Percentiles rank a stretch among this genome's conserved stretches.
phyloP scores from a whole-genome alignment of 2,888 invertebrate genomes.

The Globia sparganii region DNA sequence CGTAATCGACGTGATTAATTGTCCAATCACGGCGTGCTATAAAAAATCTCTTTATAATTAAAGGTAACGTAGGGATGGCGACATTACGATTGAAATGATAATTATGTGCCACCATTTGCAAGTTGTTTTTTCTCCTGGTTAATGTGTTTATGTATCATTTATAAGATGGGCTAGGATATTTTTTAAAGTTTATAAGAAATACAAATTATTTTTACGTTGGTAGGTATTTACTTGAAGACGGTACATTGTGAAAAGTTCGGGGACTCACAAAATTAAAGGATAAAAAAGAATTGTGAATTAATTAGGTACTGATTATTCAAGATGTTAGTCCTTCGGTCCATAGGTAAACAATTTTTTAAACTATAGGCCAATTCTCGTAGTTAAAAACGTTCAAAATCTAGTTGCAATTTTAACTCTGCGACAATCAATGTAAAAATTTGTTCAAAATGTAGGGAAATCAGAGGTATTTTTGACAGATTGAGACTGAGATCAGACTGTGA shows the following conservation, averaged over 20 bases:
- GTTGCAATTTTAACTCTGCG: no score
- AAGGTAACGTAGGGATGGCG: conserved; percentile 46
- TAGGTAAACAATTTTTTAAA: neutral
- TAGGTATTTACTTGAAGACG: no score
- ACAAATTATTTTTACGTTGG: neutral
- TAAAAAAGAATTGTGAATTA: neutral
- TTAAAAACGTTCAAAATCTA: neutral
- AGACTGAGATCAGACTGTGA: neutral
- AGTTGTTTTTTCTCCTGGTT: neutral
- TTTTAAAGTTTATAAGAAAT: neutral
- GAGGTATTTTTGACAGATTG: no score
- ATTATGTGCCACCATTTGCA: conserved; percentile 9
- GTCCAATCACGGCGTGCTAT: conserved; percentile 71
- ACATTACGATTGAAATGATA: conserved; percentile 34
- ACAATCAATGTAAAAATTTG: no score
- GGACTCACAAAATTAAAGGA: neutral
- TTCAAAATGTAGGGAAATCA: neutral
- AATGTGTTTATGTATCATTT: neutral
- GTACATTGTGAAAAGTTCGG: neutral
- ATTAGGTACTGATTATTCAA: neutral
- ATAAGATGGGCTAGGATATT: neutral
- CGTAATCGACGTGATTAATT: conserved; percentile 81
- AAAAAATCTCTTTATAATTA: conserved; percentile 63
- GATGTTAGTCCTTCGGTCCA: neutral
- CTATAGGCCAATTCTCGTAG: neutral